Conservation (phyloP, 2,797 vertebrate species). For the Peromyscus attwateri region DNA sequence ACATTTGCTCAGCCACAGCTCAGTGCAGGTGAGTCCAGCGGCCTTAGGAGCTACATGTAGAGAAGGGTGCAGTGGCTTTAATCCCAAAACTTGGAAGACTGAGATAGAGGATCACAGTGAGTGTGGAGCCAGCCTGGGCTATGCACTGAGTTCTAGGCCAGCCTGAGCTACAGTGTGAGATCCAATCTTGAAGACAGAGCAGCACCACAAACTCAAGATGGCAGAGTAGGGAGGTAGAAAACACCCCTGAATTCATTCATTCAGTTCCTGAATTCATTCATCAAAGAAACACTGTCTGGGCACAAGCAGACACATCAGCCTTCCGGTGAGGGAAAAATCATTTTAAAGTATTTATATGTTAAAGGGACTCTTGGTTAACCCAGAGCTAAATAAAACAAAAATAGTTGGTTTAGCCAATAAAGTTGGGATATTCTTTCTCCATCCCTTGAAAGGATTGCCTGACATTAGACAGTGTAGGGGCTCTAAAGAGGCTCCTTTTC, state of each 20-base stretch:
- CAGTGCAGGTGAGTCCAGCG: neutral
- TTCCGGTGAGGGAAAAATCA: neutral
- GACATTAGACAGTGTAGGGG: neutral
- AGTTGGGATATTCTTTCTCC: neutral
- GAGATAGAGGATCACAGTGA: neutral
- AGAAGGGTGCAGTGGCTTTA: neutral
- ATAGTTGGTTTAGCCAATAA: neutral
- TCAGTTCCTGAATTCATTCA: neutral
- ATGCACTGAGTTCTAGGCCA: neutral
- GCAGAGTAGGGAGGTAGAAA: neutral
- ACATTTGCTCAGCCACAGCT: neutral
- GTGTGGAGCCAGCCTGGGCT: neutral
- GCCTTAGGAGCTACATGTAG: neutral
- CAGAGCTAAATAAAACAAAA: neutral
- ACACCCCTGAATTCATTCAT: neutral
- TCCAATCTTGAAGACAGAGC: neutral
- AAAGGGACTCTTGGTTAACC: neutral
- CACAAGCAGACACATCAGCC: neutral
- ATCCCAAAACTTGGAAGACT: neutral
- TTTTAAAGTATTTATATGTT: neutral
- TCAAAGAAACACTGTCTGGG: neutral
- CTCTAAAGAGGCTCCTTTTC: neutral
- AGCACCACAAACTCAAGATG: neutral
- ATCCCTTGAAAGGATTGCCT: neutral
- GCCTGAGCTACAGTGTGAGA: neutral